phyloP scores from a whole-genome alignment of 2,888 invertebrate species.

The Merodon equestris region DNA sequence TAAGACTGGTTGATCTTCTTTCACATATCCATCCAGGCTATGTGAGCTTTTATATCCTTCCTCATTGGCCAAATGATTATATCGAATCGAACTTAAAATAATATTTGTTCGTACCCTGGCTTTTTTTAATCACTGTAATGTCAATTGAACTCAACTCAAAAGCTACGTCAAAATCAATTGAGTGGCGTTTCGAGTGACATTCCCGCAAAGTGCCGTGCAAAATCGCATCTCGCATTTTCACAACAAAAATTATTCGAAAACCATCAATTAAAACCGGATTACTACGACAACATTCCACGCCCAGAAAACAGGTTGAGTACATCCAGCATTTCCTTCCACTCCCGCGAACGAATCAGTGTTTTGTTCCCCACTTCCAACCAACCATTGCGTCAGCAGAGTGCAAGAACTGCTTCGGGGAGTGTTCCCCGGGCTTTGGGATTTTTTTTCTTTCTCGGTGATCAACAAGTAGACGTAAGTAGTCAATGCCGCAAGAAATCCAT shows the following conservation, averaged over 20 bases:
- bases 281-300: constrained; percentile 19
- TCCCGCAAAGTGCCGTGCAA: background rate
- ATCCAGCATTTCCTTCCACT: background rate
- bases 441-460: constrained; percentile 4
- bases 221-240: background rate
- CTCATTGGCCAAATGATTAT: no score
- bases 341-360: background rate
- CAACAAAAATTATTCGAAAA: constrained; percentile 1
- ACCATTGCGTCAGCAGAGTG: constrained; percentile 9
- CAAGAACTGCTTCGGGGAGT: constrained; percentile 1
- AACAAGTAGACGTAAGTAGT: constrained; percentile 15
- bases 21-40: no score
- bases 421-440: background rate
- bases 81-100: no score
- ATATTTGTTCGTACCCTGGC: no score
- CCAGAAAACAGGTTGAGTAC: constrained; percentile 6
- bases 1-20: no score
- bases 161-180: constrained; percentile 50
- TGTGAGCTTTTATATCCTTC: no score
- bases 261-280: constrained; percentile 39
- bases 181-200: constrained; percentile 17
- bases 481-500: constrained; percentile 3
- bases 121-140: constrained; percentile 30
- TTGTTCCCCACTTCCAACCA: background rate
- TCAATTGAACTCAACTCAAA: constrained; percentile 1